These are phyloP conservation scores for Dione juno DNA, from an alignment of 2,888 invertebrate genomes.

Conservation along the genomic window DNA sequence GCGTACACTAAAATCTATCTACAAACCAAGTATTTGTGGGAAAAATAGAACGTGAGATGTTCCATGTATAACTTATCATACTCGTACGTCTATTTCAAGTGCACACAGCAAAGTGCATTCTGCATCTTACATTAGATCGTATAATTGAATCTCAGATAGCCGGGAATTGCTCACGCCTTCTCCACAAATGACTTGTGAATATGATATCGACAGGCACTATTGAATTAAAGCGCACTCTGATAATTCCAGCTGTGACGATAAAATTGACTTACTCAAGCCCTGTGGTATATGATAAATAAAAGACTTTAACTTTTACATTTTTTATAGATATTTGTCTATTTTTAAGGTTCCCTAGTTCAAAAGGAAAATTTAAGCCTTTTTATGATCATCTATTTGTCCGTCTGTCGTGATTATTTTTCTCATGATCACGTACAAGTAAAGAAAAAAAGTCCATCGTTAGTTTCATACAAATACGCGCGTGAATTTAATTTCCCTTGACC, in stretches of 20 bases:
- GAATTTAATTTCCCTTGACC: too few species aligned
- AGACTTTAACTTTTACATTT: neutral
- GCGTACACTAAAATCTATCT: too few species aligned
- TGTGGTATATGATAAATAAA: neutral
- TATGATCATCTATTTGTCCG: too few species aligned
- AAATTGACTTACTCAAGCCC: neutral
- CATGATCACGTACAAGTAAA: too few species aligned
- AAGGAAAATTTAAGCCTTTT: too few species aligned
- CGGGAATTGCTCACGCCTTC: slow-evolving; percentile 23
- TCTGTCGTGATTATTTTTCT: too few species aligned
- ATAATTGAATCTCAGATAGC: slow-evolving; percentile 32
- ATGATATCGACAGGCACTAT: slow-evolving; percentile 30
- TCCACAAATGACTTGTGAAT: slow-evolving; percentile 26
- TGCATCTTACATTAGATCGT: slow-evolving; percentile 30
- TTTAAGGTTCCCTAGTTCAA: too few species aligned
- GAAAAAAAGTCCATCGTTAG: too few species aligned
- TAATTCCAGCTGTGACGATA: neutral
- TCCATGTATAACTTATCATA: neutral
- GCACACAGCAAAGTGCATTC: slow-evolving; percentile 1
- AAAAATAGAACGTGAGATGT: neutral
- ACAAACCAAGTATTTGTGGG: neutral
- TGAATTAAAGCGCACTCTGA: slow-evolving; percentile 27
- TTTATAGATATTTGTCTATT: too few species aligned
- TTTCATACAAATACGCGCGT: too few species aligned
- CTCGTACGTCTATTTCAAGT: neutral